Evolutionary conservation across 2,113 vertebrate genomes (phyloP).

Genomic region (Lichenostomus cassidix): DNA sequence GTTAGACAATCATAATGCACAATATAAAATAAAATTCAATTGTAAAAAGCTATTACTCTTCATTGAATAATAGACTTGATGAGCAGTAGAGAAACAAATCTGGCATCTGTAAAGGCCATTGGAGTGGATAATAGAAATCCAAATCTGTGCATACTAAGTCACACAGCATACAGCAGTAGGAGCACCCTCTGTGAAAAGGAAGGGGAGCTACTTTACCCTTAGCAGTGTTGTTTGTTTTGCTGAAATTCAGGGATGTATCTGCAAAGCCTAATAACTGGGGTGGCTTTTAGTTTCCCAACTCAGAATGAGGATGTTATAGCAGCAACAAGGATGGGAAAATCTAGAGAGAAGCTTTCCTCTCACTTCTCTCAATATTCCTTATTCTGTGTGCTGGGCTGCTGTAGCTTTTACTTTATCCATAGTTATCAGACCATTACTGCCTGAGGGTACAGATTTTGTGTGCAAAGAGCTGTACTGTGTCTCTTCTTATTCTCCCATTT

Average conservation of each 20-base stretch:
- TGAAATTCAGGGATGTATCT: background rate
- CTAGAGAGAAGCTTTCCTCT: background rate
- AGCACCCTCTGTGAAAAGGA: background rate
- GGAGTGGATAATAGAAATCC: background rate
- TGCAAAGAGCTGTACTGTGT: background rate
- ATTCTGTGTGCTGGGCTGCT: background rate
- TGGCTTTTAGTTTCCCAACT: background rate
- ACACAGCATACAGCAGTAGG: background rate
- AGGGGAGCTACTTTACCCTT: background rate
- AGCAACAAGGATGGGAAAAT: background rate
- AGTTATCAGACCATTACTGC: background rate
- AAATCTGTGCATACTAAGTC: background rate
- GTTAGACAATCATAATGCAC: constrained; percentile 58
- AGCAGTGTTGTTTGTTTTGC: background rate
- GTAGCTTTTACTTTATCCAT: background rate
- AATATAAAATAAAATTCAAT: constrained; percentile 35
- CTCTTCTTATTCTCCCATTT: background rate
- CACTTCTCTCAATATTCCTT: background rate
- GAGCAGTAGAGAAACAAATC: constrained; percentile 10
- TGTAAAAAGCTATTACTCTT: background rate
- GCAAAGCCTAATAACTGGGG: background rate
- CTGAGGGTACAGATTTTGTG: background rate
- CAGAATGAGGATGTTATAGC: background rate
- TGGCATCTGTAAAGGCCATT: background rate
- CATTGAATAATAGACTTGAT: background rate